Percentiles rank a stretch among this genome's conserved stretches.
These are phyloP conservation scores for Drosophila diplacantha DNA, from an alignment of 2,888 invertebrate genomes.

Conservation along the genomic window DNA sequence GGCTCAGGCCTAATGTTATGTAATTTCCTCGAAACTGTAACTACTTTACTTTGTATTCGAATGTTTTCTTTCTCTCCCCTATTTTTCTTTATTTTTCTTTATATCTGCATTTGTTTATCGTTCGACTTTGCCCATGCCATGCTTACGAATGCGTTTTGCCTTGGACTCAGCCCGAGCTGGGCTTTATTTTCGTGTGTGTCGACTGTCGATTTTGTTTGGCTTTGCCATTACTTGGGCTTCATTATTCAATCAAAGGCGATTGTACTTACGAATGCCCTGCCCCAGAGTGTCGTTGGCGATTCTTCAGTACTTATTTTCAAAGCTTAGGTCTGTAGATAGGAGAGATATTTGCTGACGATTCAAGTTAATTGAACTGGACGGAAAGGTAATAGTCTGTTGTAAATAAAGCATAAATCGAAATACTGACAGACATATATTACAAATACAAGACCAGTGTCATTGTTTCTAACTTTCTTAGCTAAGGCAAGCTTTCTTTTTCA, in stretches of 20 bases:
- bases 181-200: slow-evolving; percentile 37
- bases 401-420: too few relatives aligned
- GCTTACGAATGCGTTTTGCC: slow-evolving; percentile 45
- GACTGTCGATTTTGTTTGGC: slow-evolving; percentile 52
- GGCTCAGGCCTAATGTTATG: slow-evolving; percentile 53
- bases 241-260: slow-evolving; percentile 69
- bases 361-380: neutral
- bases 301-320: neutral
- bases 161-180: slow-evolving; percentile 29
- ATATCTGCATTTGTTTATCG: slow-evolving; percentile 41
- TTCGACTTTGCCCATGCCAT: slow-evolving; percentile 31
- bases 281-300: slow-evolving; percentile 25
- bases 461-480: neutral
- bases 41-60: slow-evolving; percentile 50
- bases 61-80: slow-evolving; percentile 33
- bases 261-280: slow-evolving; percentile 39
- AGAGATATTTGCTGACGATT: neutral
- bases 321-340: neutral
- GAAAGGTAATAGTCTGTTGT: neutral
- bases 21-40: slow-evolving; percentile 66
- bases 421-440: neutral
- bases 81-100: slow-evolving; percentile 12
- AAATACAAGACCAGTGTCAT: neutral
- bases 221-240: slow-evolving; percentile 58
- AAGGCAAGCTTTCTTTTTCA: neutral